phyloP scores from a whole-genome alignment of 2,888 invertebrate species.

The Crematogaster levior region DNA sequence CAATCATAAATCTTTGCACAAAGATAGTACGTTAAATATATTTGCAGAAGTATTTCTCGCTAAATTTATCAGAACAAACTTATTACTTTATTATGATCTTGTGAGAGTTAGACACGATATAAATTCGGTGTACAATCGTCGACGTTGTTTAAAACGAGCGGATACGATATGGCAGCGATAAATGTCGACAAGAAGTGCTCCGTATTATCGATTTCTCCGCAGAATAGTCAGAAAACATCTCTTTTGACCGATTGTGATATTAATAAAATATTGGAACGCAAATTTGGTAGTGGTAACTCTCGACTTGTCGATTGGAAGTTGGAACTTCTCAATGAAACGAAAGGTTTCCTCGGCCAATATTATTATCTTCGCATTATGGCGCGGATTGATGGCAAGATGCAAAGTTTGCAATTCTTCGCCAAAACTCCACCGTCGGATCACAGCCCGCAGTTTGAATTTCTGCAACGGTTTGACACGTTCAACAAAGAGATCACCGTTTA shows the following conservation, averaged over 20 bases:
- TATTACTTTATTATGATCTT: constrained; percentile 20
- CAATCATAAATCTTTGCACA: not conserved
- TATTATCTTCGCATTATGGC: constrained; percentile 65
- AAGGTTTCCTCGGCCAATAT: constrained; percentile 74
- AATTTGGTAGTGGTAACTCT: constrained; percentile 63
- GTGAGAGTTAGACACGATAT: constrained; percentile 8
- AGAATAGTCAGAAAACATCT: not conserved
- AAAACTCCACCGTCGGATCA: constrained; percentile 68
- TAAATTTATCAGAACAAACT: not conserved
- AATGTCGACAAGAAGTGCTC: constrained; percentile 46
- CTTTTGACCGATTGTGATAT: constrained; percentile 68
- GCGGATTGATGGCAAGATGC: constrained; percentile 24
- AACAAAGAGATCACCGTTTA: constrained; percentile 72
- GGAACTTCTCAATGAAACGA: constrained; percentile 54
- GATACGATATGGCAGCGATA: constrained; percentile 56
- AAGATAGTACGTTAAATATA: constrained; percentile 17
- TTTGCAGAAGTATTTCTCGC: constrained; percentile 32
- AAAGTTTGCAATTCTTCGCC: constrained; percentile 70
- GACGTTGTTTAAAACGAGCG: not conserved
- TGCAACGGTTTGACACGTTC: constrained; percentile 58
- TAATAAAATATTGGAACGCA: constrained; percentile 64
- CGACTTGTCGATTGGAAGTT: constrained; percentile 68
- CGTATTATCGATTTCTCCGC: constrained; percentile 13
- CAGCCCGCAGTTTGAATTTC: constrained; percentile 65
- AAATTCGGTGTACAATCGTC: constrained; percentile 41